Evolutionary conservation across 2,888 invertebrate species (phyloP), one percentile per base, ranked within the genome.

Genomic region (Drosophila ustulata): DNA sequence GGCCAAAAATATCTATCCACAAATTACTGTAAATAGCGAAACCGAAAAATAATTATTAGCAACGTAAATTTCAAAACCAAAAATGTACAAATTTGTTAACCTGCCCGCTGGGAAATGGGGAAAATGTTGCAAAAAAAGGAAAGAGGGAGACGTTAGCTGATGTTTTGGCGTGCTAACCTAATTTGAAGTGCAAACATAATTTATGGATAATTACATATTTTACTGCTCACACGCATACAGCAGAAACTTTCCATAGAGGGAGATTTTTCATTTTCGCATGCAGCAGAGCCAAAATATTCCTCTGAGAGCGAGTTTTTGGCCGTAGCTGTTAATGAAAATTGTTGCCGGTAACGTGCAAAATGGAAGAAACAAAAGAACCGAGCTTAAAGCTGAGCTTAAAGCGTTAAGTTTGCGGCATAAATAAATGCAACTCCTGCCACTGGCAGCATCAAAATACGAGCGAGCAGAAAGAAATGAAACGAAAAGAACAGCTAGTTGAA

Each of bases 351-450:
- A 39, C 18, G 23, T 37, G 4, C 9, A 34, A 34, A 4, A 34
- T 4, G 0, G 4, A 34, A 46, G 52, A 61, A 30, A 45, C 13
- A 18, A 51, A 28, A 51, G 30, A n/a, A 13, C 13, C 4, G n/a
- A 34, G 32, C 23, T 64, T 59, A 51, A 69, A 67, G 52, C 62
- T 52, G 18, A 18, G 41, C 46, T 71, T 61, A 56, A 77, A 47
- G 51, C 23, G 18, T 3, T 68, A 8, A 23, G 58, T 51, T 59
- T 61, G 73, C 28, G 47, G 69, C 68, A 67, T 71, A 71, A 84
- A 89, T 82, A 82, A 78, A 82, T 82, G 89, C 89, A 78, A 71
- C 78, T 25, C 13, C 25, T 80, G 88, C 77, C 78, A 71, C 61
- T 56, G 37, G 34, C 46, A 57, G 56, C 0, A 11, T 18, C 18